Evolutionary conservation across 2,113 vertebrate species (phyloP).

Genomic region (Saguinus midas): DNA sequence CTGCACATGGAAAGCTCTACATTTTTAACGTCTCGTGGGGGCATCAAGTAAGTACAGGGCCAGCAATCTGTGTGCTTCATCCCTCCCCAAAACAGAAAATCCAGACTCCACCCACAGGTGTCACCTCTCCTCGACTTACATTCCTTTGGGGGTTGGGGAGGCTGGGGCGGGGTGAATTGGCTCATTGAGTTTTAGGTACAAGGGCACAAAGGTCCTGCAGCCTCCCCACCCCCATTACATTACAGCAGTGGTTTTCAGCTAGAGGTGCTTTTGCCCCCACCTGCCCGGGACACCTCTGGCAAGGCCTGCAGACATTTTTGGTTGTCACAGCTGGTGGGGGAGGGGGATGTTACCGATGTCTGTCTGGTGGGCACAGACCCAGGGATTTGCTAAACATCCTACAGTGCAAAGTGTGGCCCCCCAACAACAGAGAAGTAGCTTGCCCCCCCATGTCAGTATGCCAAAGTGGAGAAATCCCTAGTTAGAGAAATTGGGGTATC

Average conservation of each 20-base stretch:
- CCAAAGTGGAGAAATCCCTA: not conserved
- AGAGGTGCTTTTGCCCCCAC: not conserved
- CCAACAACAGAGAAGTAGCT: not conserved
- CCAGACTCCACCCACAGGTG: slow-evolving; percentile 58
- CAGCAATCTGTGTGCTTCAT: not conserved
- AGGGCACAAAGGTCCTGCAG: not conserved
- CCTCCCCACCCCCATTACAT: not conserved
- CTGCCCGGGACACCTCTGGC: not conserved
- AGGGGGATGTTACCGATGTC: not conserved
- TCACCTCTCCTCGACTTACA: not conserved
- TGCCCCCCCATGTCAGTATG: not conserved
- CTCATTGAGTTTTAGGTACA: not conserved
- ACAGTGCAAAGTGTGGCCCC: not conserved
- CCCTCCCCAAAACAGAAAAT: slow-evolving; percentile 5
- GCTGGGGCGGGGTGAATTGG: not conserved
- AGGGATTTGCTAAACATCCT: not conserved
- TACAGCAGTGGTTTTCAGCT: not conserved
- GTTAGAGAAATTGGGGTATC: not conserved
- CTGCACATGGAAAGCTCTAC: slow-evolving; percentile 68
- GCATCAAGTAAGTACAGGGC: slow-evolving; percentile 62
- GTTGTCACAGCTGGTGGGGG: not conserved
- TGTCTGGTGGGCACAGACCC: not conserved
- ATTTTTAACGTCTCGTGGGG: slow-evolving; percentile 69
- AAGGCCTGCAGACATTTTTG: not conserved
- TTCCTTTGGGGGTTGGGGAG: not conserved